Evolutionary conservation across 2,113 vertebrate species (phyloP).

Genomic region (Tetrax tetrax): DNA sequence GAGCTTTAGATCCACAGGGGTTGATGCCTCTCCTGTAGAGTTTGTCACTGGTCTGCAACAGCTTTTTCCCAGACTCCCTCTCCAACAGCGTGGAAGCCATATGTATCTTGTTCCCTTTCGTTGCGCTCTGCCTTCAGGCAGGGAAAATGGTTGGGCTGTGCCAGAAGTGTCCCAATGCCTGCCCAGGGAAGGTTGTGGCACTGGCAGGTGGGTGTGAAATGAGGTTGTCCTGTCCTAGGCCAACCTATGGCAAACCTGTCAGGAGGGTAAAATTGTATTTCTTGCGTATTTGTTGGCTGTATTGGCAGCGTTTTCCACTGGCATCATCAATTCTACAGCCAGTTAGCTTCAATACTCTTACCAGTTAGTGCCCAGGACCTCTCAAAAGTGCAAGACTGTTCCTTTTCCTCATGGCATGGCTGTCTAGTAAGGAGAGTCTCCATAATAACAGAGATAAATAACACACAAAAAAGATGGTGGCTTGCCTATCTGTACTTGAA

Average conservation of each 20-base stretch:
- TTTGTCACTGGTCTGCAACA: no score
- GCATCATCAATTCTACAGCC: neutral
- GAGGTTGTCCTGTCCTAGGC: neutral
- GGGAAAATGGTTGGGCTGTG: no score
- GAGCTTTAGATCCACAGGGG: no score
- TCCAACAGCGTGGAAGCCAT: accelerated
- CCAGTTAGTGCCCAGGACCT: neutral
- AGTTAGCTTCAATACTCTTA: neutral
- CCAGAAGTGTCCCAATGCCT: neutral
- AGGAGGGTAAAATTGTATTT: neutral
- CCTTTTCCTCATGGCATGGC: accelerated
- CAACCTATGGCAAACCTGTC: accelerated
- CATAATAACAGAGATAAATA: neutral
- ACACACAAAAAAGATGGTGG: no score
- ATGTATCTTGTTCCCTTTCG: accelerated
- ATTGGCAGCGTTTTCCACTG: neutral
- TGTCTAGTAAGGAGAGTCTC: neutral
- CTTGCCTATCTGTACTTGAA: neutral
- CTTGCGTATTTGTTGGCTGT: neutral
- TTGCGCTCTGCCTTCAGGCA: neutral
- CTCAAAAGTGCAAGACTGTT: neutral
- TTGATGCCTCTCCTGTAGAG: neutral
- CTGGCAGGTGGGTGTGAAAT: neutral
- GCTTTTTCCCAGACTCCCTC: neutral
- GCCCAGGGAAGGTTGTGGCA: accelerated